These are phyloP conservation scores for Phataginus tricuspis DNA, from an alignment of 2,797 vertebrate species.

Conservation along the genomic window DNA sequence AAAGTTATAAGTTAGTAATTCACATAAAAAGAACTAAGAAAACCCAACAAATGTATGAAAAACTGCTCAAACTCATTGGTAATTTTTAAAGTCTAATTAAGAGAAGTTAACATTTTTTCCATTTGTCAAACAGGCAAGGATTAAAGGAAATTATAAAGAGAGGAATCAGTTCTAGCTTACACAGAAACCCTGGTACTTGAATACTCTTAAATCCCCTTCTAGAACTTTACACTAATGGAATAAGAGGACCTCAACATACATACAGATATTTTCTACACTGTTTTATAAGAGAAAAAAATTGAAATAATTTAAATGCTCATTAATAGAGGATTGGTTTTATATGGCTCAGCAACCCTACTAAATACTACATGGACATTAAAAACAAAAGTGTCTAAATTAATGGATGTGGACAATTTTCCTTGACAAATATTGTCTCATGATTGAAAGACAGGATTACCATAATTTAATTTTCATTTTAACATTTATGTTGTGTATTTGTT, in stretches of 20 bases:
- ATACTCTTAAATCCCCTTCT: not conserved
- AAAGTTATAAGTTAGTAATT: not conserved
- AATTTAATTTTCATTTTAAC: conserved; percentile 43
- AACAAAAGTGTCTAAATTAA: not conserved
- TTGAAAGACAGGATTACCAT: not conserved
- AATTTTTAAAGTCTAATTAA: conserved; percentile 19
- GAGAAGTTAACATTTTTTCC: not conserved
- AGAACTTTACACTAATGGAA: not conserved
- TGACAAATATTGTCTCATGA: not conserved
- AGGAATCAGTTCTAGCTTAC: not conserved
- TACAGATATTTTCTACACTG: not conserved
- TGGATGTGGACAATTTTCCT: not conserved
- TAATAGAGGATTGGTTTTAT: not conserved
- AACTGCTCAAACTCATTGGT: not conserved
- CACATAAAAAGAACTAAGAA: not conserved
- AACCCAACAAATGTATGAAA: not conserved
- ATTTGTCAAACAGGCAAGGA: not conserved
- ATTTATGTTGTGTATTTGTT: not conserved
- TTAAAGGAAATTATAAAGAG: not conserved
- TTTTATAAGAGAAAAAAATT: not conserved
- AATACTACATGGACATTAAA: not conserved
- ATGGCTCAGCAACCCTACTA: not conserved
- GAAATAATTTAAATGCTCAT: not conserved
- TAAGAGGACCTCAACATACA: not conserved
- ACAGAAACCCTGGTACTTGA: not conserved